These are phyloP conservation scores for Phaenicophaeus curvirostris DNA, from an alignment of 2,797 vertebrate genomes.

Conservation along the genomic window DNA sequence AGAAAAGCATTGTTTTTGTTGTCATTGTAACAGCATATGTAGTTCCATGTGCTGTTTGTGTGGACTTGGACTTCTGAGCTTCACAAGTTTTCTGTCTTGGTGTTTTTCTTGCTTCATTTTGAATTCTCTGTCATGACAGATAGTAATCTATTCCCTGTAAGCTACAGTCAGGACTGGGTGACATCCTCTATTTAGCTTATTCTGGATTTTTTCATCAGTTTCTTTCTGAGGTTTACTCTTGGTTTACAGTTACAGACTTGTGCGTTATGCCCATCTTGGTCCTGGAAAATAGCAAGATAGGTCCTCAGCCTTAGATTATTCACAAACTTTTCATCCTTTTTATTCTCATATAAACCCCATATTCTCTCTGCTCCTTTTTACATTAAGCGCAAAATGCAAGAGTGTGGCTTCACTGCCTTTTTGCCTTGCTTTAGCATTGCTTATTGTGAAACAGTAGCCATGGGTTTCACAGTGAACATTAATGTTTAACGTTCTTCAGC, in stretches of 20 bases:
- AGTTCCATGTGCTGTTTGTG: neutral
- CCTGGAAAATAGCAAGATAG: neutral
- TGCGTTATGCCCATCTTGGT: neutral
- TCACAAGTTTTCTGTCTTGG: neutral
- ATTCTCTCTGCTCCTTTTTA: neutral
- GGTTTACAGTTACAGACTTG: neutral
- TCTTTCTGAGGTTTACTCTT: neutral
- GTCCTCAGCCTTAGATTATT: neutral
- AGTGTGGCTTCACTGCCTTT: neutral
- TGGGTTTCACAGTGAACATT: neutral
- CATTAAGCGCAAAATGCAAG: neutral
- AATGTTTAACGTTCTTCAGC: neutral
- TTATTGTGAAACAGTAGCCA: neutral
- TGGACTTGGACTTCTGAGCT: neutral
- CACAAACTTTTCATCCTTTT: neutral
- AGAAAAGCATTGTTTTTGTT: neutral
- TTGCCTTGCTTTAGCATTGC: neutral
- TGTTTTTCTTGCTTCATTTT: neutral
- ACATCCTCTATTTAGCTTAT: neutral
- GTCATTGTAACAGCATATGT: neutral
- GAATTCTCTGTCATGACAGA: neutral
- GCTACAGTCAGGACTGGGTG: neutral
- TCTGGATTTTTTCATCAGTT: neutral
- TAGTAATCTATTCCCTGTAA: neutral
- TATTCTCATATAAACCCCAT: rapidly evolving